phyloP scores from a whole-genome alignment of 2,888 invertebrate species.

The Auanema freiburgensis region DNA sequence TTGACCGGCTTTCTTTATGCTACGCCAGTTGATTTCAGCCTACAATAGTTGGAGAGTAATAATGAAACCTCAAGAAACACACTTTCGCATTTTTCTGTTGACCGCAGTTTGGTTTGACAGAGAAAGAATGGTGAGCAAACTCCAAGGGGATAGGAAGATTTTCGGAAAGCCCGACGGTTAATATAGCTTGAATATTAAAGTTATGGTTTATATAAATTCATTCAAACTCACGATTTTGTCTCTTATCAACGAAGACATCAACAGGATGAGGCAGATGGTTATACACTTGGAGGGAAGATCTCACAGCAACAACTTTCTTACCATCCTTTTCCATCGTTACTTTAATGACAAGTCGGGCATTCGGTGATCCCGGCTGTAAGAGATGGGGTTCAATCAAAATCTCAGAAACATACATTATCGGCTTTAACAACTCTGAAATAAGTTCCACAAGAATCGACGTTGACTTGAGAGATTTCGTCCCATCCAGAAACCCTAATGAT shows the following conservation, averaged over 20 bases:
- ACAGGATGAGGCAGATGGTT: constrained; percentile 45
- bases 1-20: constrained; percentile 32
- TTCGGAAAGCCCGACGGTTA: background rate
- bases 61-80: no score
- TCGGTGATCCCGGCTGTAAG: constrained; percentile 49
- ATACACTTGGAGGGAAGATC: constrained; percentile 80
- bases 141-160: background rate
- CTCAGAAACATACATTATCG: constrained; percentile 22
- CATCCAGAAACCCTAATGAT: constrained; percentile 87
- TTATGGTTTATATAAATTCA: background rate
- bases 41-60: constrained; percentile 7
- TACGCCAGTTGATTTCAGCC: constrained; percentile 35
- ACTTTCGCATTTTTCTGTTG: no score
- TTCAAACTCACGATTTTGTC: constrained; percentile 9
- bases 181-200: background rate
- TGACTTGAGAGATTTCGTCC: constrained; percentile 83
- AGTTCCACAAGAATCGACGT: constrained; percentile 91
- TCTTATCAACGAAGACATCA: constrained; percentile 33
- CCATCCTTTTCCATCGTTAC: constrained; percentile 90
- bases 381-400: background rate
- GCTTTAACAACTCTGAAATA: constrained; percentile 74
- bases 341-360: constrained; percentile 84
- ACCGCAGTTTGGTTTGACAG: constrained; percentile 18
- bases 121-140: constrained; percentile 26
- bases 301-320: constrained; percentile 85